A percentile compares a stretch with the other conserved stretches of the same genome.
Evolutionary conservation across 2,888 invertebrate species (phyloP).

Genomic region (Tetragnatha montana): DNA sequence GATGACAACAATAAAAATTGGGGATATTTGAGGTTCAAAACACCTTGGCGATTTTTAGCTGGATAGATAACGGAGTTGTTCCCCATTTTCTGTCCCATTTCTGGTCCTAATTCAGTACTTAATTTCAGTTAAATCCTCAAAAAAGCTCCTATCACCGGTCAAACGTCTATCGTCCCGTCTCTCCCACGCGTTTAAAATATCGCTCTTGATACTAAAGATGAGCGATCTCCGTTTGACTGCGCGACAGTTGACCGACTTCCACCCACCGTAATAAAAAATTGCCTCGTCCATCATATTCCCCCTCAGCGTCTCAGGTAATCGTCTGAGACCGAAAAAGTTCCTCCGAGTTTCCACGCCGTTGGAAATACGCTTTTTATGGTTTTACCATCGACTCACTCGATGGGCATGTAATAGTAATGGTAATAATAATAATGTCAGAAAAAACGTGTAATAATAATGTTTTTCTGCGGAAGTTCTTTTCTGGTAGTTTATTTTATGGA

Average conservation of each 20-base stretch:
- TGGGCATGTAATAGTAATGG: slow-evolving; percentile 34
- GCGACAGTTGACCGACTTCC: slow-evolving; percentile 5
- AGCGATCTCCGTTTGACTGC: background rate
- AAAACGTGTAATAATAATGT: slow-evolving; percentile 61
- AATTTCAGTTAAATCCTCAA: no score
- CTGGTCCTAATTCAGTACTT: no score
- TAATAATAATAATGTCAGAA: slow-evolving; percentile 46
- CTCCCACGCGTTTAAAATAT: no score
- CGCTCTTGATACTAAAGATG: no score
- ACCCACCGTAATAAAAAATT: slow-evolving; percentile 46
- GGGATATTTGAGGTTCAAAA: no score
- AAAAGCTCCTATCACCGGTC: no score
- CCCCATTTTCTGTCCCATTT: no score
- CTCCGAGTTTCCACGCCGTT: slow-evolving; percentile 49
- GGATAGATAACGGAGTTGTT: no score
- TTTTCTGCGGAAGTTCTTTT: slow-evolving; percentile 35
- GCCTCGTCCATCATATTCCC: slow-evolving; percentile 53
- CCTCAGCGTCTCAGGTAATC: slow-evolving; percentile 49
- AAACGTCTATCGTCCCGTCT: no score
- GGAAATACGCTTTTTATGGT: slow-evolving; percentile 53
- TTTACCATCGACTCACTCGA: slow-evolving; percentile 38
- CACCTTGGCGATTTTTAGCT: no score
- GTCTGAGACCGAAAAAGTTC: slow-evolving; percentile 43
- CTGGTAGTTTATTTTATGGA: slow-evolving; percentile 60
- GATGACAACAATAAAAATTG: no score